phyloP scores from a whole-genome alignment of 2,113 vertebrate species.

The Mesitornis unicolor region DNA sequence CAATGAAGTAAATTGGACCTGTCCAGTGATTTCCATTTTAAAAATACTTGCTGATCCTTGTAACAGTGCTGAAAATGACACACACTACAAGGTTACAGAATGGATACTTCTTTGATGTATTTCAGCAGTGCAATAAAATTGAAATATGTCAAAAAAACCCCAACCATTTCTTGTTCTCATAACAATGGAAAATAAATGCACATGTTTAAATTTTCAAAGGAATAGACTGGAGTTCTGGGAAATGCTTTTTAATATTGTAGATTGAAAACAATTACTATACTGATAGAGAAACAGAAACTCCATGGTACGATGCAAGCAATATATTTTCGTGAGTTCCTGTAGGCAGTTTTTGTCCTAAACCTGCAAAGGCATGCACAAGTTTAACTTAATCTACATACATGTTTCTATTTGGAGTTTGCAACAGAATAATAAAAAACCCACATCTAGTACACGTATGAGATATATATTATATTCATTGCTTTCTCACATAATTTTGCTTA shows the following conservation, averaged over 20 bases:
- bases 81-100: background rate
- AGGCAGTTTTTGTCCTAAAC: conserved; percentile 15
- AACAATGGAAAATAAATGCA: background rate
- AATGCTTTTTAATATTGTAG: background rate
- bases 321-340: background rate
- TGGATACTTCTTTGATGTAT: background rate
- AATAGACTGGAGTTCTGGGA: background rate
- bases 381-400: background rate
- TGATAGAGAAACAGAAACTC: background rate
- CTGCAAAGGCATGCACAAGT: background rate
- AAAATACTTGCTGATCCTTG: background rate
- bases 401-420: background rate
- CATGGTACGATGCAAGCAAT: background rate
- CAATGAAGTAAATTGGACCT: background rate
- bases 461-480: background rate
- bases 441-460: background rate
- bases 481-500: background rate
- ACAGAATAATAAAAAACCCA: background rate
- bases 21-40: background rate
- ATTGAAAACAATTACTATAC: background rate
- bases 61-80: background rate
- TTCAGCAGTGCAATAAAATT: background rate
- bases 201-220: background rate
- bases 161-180: background rate
- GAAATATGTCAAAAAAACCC: background rate